Percentiles rank a stretch among this genome's conserved stretches.
These are phyloP conservation scores for Heterodera schachtii DNA, from an alignment of 1,140 invertebrate genomes.

Conservation along the genomic window DNA sequence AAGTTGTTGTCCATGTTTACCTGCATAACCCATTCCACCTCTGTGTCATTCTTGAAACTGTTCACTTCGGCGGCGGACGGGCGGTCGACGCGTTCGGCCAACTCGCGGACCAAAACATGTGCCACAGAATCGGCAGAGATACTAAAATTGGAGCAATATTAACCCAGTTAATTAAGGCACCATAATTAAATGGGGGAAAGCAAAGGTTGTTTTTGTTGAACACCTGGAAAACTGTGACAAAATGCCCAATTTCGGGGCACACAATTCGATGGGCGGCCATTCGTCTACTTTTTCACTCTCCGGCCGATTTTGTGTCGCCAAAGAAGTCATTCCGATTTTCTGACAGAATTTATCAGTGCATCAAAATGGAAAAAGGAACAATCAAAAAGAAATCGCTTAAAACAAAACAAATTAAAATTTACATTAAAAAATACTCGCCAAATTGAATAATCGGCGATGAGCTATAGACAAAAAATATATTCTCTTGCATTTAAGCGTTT, in stretches of 20 bases:
- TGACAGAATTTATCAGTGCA: no score
- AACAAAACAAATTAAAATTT: no score
- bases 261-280: constrained; percentile 26
- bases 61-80: constrained; percentile 6
- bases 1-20: constrained; percentile 17
- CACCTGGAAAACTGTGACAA: constrained; percentile 24
- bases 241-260: constrained; percentile 20
- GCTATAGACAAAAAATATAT: no score
- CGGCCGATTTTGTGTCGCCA: background rate
- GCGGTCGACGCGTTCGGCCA: constrained; percentile 51
- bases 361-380: no score
- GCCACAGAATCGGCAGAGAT: constrained; percentile 48
- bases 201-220: background rate
- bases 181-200: background rate
- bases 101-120: constrained; percentile 42
- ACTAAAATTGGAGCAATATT: constrained; percentile 20
- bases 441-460: no score
- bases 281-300: constrained; percentile 7
- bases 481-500: no score
- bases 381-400: no score
- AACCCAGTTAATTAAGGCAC: no score
- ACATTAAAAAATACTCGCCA: no score
- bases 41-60: constrained; percentile 37
- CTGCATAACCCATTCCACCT: constrained; percentile 54
- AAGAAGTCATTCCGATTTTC: background rate